Evolutionary conservation across 2,797 vertebrate species (phyloP).

Genomic region (Helostoma temminkii): DNA sequence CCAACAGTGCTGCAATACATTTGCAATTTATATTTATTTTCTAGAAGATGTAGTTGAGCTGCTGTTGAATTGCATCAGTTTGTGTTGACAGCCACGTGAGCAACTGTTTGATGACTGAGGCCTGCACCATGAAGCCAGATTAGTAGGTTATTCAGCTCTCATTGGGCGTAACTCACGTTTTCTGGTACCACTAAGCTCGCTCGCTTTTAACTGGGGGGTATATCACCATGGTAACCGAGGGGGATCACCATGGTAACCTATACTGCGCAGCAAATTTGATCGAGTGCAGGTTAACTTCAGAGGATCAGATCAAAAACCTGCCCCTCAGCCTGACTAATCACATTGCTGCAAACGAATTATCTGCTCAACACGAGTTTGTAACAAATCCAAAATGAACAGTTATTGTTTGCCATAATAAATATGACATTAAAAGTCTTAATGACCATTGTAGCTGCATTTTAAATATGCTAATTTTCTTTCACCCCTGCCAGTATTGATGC

Average conservation of each 20-base stretch:
- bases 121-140: background rate
- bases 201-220: background rate
- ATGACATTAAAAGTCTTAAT: too few species aligned
- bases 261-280: background rate
- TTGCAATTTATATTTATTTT: too few species aligned
- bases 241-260: constrained; percentile 4
- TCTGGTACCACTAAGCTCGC: background rate
- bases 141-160: too few species aligned
- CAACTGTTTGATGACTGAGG: background rate
- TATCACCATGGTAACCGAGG: constrained; percentile 8
- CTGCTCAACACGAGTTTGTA: too few species aligned
- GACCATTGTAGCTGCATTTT: background rate
- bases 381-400: background rate
- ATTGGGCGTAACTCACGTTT: background rate
- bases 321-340: background rate
- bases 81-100: background rate
- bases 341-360: background rate
- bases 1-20: background rate
- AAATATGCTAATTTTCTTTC: background rate
- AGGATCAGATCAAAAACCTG: background rate
- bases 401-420: background rate
- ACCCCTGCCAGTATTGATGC: background rate
- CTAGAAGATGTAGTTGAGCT: too few species aligned
- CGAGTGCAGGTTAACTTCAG: background rate
- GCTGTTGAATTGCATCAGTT: background rate